Base-by-base conservation (phyloP, 2,797 vertebrate species). In the Silurus lanzhouensis region DNA sequence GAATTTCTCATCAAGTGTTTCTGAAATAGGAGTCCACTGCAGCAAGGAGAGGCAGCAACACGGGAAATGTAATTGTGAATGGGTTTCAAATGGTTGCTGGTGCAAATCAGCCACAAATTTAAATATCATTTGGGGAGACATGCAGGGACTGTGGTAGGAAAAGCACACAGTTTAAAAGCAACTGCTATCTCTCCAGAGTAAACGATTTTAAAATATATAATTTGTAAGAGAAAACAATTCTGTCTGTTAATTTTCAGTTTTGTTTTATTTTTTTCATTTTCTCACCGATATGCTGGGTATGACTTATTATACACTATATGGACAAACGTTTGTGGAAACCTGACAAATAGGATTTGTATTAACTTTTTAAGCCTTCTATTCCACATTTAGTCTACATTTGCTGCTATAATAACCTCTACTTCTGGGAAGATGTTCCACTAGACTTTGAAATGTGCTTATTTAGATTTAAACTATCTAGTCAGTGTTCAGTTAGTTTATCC, bases 1-100 rank as follows among this genome's bases (percentile, higher is more conserved):
- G 82, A 92, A 89, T 92, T 92, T 93, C 92, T 92, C 85, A 85
- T 88, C 86, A 87, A 91, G 90, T 89, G 92, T 87, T 88, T 87
- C 81, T 70, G 78, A 84, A 71, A 85, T 71, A 72, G 27, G 89
- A 70, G 87, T 87, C 89, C 88, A 87, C 85, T 87, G 87, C 89
- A 89, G 84, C 88, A 90, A 91, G 92, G 86, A 75, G 90, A 86
- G 91, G 90, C 88, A 86, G 72, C 90, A 89, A 90, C 90, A 87
- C 90, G 86, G 55, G n/a, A 91, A 91, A 85, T 91, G 90, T 91
- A 84, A 81, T 91, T 91, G 90, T 88, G 82, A 92, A 88, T 85
- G 88, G 87, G 92, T 90, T 91, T 91, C 90, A 88, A 91, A 92
- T 90, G 84, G 89, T 83, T 90, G 88, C 89, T 86, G 64, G 84